A percentile compares a stretch with the other conserved stretches of the same genome.
Conservation (phyloP, 1,140 invertebrate species). For the Phymorhynchus buccinoides region DNA sequence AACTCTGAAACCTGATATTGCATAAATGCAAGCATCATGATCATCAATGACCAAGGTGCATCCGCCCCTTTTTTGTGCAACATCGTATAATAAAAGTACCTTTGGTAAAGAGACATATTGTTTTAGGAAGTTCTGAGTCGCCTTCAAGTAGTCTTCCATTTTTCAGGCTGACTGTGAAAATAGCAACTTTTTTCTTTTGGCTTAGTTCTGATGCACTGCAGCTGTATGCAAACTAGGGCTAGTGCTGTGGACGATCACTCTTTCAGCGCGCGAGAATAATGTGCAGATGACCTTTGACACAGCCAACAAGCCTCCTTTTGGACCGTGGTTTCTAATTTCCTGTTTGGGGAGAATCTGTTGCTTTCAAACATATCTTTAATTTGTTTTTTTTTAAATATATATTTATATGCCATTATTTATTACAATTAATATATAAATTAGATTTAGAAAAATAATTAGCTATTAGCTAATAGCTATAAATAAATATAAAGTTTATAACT, state of each 20-base stretch:
- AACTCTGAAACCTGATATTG: too few relatives aligned
- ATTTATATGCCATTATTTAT: too few relatives aligned
- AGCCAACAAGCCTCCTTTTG: slow-evolving; percentile 1
- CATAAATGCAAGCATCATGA: too few relatives aligned
- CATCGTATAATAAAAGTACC: slow-evolving; percentile 12
- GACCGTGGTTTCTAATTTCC: background rate
- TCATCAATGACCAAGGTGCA: too few relatives aligned
- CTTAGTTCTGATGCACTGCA: background rate
- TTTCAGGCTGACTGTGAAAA: slow-evolving; percentile 2
- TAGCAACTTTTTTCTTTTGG: too few relatives aligned
- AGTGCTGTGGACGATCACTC: background rate
- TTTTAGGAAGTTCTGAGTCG: slow-evolving; percentile 9
- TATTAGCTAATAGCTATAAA: too few relatives aligned
- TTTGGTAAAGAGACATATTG: slow-evolving; percentile 20
- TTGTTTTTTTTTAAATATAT: too few relatives aligned
- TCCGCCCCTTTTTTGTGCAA: too few relatives aligned
- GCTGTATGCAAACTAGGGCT: slow-evolving; percentile 33
- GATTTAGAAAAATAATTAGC: too few relatives aligned
- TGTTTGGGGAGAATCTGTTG: slow-evolving; percentile 15
- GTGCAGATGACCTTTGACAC: slow-evolving; percentile 14
- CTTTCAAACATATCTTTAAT: background rate
- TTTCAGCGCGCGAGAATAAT: background rate
- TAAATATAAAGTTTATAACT: background rate
- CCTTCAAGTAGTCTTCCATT: slow-evolving; percentile 32
- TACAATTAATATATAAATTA: too few relatives aligned